A percentile compares a stretch with the other conserved stretches of the same genome.
phyloP scores from a whole-genome alignment of 2,888 invertebrate genomes.

The Zonitis immaculata region DNA sequence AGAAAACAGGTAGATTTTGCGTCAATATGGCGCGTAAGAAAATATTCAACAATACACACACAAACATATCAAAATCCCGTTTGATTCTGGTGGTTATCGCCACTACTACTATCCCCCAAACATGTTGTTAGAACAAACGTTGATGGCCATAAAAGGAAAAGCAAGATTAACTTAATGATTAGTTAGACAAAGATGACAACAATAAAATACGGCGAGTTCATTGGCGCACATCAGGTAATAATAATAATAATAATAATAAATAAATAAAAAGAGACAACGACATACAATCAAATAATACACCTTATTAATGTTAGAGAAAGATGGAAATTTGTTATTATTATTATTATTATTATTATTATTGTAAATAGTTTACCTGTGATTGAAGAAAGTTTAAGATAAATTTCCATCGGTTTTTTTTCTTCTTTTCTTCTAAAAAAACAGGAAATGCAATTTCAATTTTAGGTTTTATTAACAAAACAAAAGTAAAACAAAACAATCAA shows the following conservation, averaged over 20 bases:
- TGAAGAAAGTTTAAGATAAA: not conserved
- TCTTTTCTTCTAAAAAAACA: not conserved
- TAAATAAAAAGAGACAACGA: no score
- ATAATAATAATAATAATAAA: no score
- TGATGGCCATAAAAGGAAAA: not conserved
- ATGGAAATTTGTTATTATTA: not conserved
- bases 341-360: no score
- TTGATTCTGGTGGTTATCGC: not conserved
- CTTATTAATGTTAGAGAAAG: not conserved
- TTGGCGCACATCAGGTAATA: not conserved
- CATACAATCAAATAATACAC: no score
- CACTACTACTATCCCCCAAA: not conserved
- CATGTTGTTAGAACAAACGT: not conserved
- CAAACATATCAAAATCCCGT: not conserved
- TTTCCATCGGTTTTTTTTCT: not conserved
- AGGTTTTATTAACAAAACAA: not conserved
- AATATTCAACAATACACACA: not conserved
- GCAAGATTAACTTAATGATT: not conserved
- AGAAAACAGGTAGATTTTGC: not conserved
- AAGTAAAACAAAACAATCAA: not conserved
- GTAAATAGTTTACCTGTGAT: not conserved
- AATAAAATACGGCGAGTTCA: not conserved
- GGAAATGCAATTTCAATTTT: not conserved
- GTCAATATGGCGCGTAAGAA: not conserved
- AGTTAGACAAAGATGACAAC: not conserved